These are phyloP conservation scores for Macrochelys suwanniensis DNA, from an alignment of 2,797 vertebrate genomes.

Conservation along the genomic window DNA sequence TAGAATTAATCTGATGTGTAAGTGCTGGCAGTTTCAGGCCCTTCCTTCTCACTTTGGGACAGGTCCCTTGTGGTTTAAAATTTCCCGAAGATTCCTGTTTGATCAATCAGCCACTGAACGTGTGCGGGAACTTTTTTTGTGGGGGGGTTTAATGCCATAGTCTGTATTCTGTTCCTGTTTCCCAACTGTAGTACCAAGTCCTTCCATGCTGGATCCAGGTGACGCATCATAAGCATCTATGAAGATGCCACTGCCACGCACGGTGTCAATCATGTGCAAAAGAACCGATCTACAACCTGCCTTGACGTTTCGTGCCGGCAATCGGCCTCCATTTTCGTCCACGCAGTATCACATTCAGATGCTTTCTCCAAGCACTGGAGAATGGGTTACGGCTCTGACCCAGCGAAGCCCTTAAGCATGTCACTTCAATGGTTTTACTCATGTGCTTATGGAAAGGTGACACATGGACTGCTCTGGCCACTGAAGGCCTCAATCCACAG, in stretches of 20 bases:
- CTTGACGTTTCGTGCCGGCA: background rate
- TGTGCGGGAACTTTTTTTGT: rapidly evolving
- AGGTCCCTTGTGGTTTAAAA: background rate
- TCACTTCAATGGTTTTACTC: slow-evolving; percentile 14
- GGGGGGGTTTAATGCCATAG: background rate
- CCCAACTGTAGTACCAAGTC: rapidly evolving
- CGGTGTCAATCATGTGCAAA: background rate
- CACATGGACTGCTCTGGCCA: rapidly evolving
- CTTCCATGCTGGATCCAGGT: background rate
- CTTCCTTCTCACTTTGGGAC: background rate
- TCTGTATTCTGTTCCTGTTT: background rate
- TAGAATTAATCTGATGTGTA: rapidly evolving
- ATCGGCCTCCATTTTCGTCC: rapidly evolving
- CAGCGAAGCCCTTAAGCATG: background rate
- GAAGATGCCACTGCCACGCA: rapidly evolving
- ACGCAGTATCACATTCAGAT: rapidly evolving
- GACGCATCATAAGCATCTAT: background rate
- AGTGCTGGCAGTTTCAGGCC: rapidly evolving
- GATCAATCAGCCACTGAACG: background rate
- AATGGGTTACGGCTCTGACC: background rate
- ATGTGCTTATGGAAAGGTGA: background rate
- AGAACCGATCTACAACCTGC: rapidly evolving
- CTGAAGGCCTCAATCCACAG: background rate
- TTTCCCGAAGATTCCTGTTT: rapidly evolving
- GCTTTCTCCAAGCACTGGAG: background rate